Evolutionary conservation across 2,113 vertebrate species (phyloP), one percentile per base, ranked within the genome.

Genomic region (Takifugu flavidus): DNA sequence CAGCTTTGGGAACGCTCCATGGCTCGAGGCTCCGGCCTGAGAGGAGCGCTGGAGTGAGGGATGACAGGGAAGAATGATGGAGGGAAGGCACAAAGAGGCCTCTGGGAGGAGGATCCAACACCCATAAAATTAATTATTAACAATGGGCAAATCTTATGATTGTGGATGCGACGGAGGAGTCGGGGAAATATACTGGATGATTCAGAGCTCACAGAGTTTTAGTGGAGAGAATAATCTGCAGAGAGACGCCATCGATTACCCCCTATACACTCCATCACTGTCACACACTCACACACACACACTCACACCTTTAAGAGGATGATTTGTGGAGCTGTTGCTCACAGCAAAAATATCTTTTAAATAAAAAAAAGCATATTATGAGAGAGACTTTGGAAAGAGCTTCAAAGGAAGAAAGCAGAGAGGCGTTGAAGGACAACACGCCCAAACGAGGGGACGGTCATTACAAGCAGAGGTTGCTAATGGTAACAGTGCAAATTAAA

Each of bases 121-220:
- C 70, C 65, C 79, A 83, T 63, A 85, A 89, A 84, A 88, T 87
- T 70, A 83, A 86, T 86, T 86, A 85, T 80, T 86, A 80, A 86
- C 82, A 84, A 83, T 78, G 53, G 64, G 62, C 59, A 72, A 82
- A 82, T 84, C 73, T 61, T 75, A 78, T 84, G 75, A 74, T 79
- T 79, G 79, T 75, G 81, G 68, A 68, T 84, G 79, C 77, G 77
- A 80, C 68, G 68, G 67, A 75, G 67, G 71, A 83, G 74, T 39
- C 61, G 65, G 62, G 64, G 60, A 67, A 76, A 86, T 83, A 83
- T 85, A 79, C 74, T 78, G 71, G 79, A 74, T 84, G 79, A 73
- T 70, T 75, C 60, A 20, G 43, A 77, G 82, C 56, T 52, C 25
- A 28, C 60, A 59, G 51, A 55, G 65, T 65, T 62, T 70, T 65